Evolutionary conservation across 2,797 vertebrate genomes (phyloP).

Genomic region (Sebastes umbrosus): DNA sequence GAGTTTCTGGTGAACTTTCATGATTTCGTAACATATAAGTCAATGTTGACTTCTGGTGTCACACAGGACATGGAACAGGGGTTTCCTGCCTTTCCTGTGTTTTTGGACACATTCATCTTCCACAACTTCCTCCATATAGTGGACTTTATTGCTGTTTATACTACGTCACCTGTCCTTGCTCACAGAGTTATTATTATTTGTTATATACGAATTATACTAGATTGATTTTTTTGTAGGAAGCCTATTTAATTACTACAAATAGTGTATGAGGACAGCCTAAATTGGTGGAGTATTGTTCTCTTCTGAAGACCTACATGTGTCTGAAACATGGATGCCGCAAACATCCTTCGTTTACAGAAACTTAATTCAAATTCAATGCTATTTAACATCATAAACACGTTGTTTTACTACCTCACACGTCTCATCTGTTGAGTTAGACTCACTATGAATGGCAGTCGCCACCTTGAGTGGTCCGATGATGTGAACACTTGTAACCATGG

Average conservation of each 20-base stretch:
- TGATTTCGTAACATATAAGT: not conserved
- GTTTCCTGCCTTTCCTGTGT: not conserved
- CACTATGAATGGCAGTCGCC: not conserved
- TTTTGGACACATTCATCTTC: not conserved
- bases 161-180: not conserved
- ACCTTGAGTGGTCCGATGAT: constrained; percentile 4
- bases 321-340: not conserved
- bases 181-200: not conserved
- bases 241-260: not conserved
- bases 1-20: not conserved
- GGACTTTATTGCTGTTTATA: too few species aligned
- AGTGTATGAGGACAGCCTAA: not conserved
- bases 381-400: not conserved
- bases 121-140: not conserved
- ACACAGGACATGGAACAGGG: not conserved
- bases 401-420: not conserved
- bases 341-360: not conserved
- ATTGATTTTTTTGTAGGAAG: not conserved
- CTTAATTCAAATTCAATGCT: not conserved
- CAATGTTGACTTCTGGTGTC: not conserved
- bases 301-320: not conserved
- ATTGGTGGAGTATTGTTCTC: not conserved
- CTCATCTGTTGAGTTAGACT: not conserved
- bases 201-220: not conserved
- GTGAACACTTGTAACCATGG: constrained; percentile 26